Conservation (phyloP, 2,888 invertebrate species). For the Eilema caniola region DNA sequence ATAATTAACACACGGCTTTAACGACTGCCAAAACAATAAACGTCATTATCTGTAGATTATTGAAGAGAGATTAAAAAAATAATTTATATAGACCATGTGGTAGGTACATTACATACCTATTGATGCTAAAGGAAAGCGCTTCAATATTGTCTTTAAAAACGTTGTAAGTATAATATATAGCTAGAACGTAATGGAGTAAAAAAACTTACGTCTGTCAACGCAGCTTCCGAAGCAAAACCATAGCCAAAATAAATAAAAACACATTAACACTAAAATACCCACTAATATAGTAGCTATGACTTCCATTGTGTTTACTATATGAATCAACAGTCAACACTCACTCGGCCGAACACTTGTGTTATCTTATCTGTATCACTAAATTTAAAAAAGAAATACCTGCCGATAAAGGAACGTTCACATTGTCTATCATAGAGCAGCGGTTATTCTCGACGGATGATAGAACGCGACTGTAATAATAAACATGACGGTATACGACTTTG, state of each 20-base stretch:
- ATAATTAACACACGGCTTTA: background rate
- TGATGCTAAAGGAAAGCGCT: no score
- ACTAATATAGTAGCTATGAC: constrained; percentile 57
- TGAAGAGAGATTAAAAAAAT: background rate
- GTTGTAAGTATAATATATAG: no score
- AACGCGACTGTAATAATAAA: background rate
- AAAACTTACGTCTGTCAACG: constrained; percentile 68
- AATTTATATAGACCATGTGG: background rate
- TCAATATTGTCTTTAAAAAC: no score
- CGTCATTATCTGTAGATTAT: background rate
- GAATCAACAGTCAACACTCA: constrained; percentile 27
- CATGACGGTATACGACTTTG: background rate
- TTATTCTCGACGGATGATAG: constrained; percentile 2
- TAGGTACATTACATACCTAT: background rate
- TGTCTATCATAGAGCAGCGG: constrained; percentile 3
- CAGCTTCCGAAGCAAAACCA: constrained; percentile 80
- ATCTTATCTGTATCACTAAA: constrained; percentile 42
- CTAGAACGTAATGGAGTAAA: background rate
- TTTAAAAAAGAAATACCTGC: constrained; percentile 16
- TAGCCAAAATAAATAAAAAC: constrained; percentile 73
- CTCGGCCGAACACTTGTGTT: constrained; percentile 22
- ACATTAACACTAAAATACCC: constrained; percentile 68
- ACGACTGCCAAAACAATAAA: background rate
- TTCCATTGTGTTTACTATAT: constrained; percentile 63
- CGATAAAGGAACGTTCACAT: constrained; percentile 14